Evolutionary conservation across 2,888 invertebrate species (phyloP), one percentile per base, ranked within the genome.

Genomic region (Calameuta filiformis): DNA sequence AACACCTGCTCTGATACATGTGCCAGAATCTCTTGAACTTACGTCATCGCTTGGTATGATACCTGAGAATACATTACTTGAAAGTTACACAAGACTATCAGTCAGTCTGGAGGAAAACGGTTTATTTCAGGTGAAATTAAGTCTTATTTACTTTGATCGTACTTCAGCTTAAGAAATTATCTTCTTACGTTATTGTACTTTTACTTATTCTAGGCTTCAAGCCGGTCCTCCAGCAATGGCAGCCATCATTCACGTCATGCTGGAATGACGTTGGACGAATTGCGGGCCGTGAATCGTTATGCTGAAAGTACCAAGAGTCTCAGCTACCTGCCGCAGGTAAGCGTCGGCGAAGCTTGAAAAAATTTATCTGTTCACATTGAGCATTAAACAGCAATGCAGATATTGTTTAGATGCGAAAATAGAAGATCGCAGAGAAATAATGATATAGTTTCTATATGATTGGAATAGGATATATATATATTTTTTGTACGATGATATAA

Each of bases 301-400:
- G 97, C 97, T 34, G 97, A 97, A 93, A 97, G 97, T 92, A 97
- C 97, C 80, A 96, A 97, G 92, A 97, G 97, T 92, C 94, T 98
- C 88, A 96, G 97, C 88, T 98, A 97, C 92, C 94, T 98, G 89
- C 97, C 97, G 83, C 97, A 97, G 95, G 97, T 97, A 94, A 93
- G 93, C 92, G 91, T 92, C 84, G 87, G 87, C 83, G 86, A 86
- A 83, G 88, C 87, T 83, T 87, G 56, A 56, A 56, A 56, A 56
- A 56, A 56, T 56, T 56, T 23, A 56, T 9, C 23, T 56, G 56
- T 56, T 56, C 56, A 56, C 56, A 40, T 15, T 40, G 15, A 40
- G 40, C 40, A 15, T 40, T 40, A 40, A 40, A 4, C 15, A 15
- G 15, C 31, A 40, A 40, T 40, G 15, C 40, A 40, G 15, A 40